phyloP scores from a whole-genome alignment of 2,888 invertebrate species.

The Mythimna pallens region DNA sequence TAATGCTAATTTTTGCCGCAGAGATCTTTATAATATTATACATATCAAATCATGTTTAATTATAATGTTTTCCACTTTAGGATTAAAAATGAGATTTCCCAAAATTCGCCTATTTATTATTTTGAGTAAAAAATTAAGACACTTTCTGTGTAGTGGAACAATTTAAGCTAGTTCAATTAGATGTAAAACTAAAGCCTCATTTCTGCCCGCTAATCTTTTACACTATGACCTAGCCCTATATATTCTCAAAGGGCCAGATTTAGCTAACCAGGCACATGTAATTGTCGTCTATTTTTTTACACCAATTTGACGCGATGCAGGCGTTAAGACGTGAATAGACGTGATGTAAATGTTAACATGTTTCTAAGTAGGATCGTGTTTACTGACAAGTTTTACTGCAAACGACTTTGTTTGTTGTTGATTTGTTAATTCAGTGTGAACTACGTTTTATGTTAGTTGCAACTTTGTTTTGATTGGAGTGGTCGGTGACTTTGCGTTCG shows the following conservation, averaged over 20 bases:
- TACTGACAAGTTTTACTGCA: conserved; percentile 58
- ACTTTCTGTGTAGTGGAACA: too few species aligned
- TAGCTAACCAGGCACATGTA: conserved; percentile 67
- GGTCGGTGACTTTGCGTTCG: background rate
- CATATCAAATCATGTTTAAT: too few species aligned
- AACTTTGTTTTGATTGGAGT: background rate
- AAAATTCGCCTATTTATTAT: too few species aligned
- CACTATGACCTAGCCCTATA: background rate
- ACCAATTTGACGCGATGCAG: conserved; percentile 65
- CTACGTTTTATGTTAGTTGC: conserved; percentile 19
- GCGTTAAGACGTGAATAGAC: conserved; percentile 62
- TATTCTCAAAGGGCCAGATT: conserved; percentile 62
- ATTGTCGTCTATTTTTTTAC: conserved; percentile 74
- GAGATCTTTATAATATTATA: too few species aligned
- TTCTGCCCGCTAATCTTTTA: conserved; percentile 11
- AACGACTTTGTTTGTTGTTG: conserved; percentile 42
- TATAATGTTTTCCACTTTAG: too few species aligned
- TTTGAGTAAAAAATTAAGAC: too few species aligned
- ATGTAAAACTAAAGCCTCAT: background rate
- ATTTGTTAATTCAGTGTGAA: conserved; percentile 55
- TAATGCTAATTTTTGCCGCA: too few species aligned
- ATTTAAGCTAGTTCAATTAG: too few species aligned
- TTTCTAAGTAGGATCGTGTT: conserved; percentile 38
- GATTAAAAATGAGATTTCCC: too few species aligned
- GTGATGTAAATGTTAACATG: conserved; percentile 31